These are phyloP conservation scores for Lanius collurio DNA, from an alignment of 2,113 vertebrate genomes.

Conservation along the genomic window DNA sequence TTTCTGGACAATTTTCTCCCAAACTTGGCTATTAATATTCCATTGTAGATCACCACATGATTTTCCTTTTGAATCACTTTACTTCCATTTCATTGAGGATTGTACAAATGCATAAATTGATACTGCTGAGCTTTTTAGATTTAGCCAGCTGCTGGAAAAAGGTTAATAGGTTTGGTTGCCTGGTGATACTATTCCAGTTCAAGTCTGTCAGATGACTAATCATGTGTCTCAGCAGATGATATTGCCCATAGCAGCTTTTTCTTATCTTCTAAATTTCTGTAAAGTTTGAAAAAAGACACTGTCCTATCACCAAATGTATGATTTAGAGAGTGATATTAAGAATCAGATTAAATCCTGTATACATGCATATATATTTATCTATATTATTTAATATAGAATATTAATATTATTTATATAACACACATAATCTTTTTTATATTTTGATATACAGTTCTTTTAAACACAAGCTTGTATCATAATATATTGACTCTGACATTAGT, in stretches of 20 bases:
- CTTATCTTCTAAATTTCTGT: not conserved
- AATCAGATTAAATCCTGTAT: not conserved
- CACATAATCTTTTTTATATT: not conserved
- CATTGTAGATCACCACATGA: not conserved
- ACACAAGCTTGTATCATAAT: not conserved
- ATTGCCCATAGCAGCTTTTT: not conserved
- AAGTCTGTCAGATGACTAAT: constrained; percentile 36
- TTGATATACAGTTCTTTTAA: not conserved
- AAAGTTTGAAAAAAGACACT: not conserved
- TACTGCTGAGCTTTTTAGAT: constrained; percentile 27
- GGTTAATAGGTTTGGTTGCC: constrained; percentile 58
- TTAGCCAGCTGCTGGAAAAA: constrained; percentile 38
- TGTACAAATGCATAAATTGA: constrained; percentile 36
- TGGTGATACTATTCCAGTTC: constrained; percentile 12
- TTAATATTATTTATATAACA: not conserved
- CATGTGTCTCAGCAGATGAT: constrained; percentile 10
- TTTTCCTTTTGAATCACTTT: constrained; percentile 19
- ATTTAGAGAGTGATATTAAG: not conserved
- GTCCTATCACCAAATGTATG: not conserved
- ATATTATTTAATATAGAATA: not conserved
- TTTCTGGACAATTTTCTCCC: not conserved
- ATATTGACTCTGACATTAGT: not conserved
- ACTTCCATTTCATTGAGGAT: constrained; percentile 18
- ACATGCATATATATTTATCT: too few relatives aligned
- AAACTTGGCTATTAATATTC: not conserved